Percentiles rank a stretch among this genome's conserved stretches.
Conservation (phyloP, 2,113 vertebrate species). For the Pygoscelis adeliae region DNA sequence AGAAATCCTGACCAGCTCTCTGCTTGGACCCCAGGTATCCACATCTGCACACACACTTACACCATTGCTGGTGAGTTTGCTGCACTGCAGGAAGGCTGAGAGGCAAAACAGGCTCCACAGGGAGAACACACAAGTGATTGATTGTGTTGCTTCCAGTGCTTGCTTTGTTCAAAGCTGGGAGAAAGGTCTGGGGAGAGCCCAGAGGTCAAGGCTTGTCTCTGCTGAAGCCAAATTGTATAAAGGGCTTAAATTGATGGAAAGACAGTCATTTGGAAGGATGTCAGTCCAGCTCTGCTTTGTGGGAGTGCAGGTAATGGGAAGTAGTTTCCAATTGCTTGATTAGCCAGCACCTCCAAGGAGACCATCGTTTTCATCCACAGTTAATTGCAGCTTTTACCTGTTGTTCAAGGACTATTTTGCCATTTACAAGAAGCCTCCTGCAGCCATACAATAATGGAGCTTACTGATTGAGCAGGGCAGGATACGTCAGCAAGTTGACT, state of each 20-base stretch:
- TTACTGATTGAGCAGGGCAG: not conserved
- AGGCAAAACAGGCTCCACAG: not conserved
- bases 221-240: not conserved
- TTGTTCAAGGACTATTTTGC: constrained; percentile 26
- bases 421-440: constrained; percentile 17
- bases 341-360: constrained; percentile 16
- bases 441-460: not conserved
- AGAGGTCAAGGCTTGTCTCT: not conserved
- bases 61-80: not conserved
- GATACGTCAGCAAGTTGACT: not conserved
- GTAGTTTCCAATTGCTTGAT: constrained; percentile 39
- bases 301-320: constrained; percentile 28
- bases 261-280: not conserved
- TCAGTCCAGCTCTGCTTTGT: not conserved
- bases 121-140: not conserved
- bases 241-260: not conserved
- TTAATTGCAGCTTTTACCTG: constrained; percentile 45
- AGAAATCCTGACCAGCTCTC: not conserved
- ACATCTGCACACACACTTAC: not conserved
- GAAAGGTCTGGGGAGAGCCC: not conserved
- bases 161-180: not conserved
- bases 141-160: not conserved
- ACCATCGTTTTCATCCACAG: constrained; percentile 16
- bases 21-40: not conserved
- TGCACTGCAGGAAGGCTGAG: not conserved